Evolutionary conservation across 2,888 invertebrate genomes (phyloP), one percentile per base, ranked within the genome.

Genomic region (Allygus modestus): DNA sequence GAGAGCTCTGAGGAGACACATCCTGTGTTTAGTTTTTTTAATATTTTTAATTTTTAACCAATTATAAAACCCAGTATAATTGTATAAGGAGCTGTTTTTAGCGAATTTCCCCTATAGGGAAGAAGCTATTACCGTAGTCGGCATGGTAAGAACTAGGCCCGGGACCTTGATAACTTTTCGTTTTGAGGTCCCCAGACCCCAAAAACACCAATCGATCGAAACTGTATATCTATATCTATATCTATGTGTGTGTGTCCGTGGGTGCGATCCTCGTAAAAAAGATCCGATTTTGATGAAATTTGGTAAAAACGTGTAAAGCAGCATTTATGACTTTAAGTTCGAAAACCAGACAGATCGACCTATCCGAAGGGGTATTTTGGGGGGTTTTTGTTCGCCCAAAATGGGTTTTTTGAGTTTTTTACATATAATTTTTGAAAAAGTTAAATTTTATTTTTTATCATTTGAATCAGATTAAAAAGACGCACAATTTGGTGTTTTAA

Each of bases 141-240:
- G n/a, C n/a, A n/a, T n/a, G n/a, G n/a, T n/a, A n/a, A n/a, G n/a
- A n/a, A n/a, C n/a, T n/a, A n/a, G n/a, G n/a, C n/a, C n/a, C n/a
- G n/a, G n/a, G n/a, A n/a, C n/a, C n/a, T n/a, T n/a, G n/a, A n/a
- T n/a, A n/a, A n/a, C n/a, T n/a, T n/a, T n/a, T n/a, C n/a, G n/a
- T n/a, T n/a, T n/a, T 37, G 5, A 23, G 20, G 58, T 58, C 23
- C 58, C 58, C 58, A 58, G 58, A 58, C 2, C 1, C 58, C 20
- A 58, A 58, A 58, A 58, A 58, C 58, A 58, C 20, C 23, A 58
- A 1, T 58, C 58, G 58, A 20, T 58, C 2, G n/a, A 20, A 58
- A 20, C 20, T 58, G 1, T 58, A 58, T 20, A 58, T 58, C n/a
- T n/a, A 58, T 58, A 58, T 58, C 7, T 58, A 58, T 58, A 58